Evolutionary conservation across 2,888 invertebrate genomes (phyloP).

Genomic region (Trissoscelio sp.): DNA sequence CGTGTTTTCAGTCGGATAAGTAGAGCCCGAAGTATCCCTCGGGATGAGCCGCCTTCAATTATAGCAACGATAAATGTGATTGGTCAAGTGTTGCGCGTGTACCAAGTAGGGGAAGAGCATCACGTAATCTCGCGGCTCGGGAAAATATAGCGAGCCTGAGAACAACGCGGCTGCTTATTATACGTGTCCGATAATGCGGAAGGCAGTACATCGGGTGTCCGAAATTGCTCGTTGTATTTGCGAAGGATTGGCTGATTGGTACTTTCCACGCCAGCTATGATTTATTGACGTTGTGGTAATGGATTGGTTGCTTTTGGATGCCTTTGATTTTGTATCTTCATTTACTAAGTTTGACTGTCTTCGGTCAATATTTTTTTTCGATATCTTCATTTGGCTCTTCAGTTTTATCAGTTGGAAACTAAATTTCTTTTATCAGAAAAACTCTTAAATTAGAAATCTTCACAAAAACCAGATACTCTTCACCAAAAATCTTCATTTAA

Average conservation of each 20-base stretch:
- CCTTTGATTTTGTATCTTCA: too few species aligned
- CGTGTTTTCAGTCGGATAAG: conserved; percentile 25
- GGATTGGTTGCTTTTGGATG: neutral
- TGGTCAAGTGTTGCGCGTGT: conserved; percentile 35
- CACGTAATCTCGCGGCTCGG: conserved; percentile 50
- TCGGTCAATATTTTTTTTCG: too few species aligned
- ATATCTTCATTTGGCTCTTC: too few species aligned
- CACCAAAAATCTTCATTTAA: too few species aligned
- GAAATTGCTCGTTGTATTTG: conserved; percentile 4
- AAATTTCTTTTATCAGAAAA: too few species aligned
- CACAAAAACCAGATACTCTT: too few species aligned
- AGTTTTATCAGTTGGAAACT: too few species aligned
- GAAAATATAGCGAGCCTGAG: conserved; percentile 56
- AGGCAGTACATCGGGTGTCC: conserved; percentile 19
- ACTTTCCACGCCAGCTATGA: neutral
- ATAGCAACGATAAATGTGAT: conserved; percentile 51
- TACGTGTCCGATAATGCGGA: conserved; percentile 50
- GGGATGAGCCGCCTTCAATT: conserved; percentile 56
- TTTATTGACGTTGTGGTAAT: conserved; percentile 1
- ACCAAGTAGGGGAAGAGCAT: neutral
- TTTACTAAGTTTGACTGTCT: too few species aligned
- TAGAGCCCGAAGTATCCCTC: conserved; percentile 18
- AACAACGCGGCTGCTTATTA: conserved; percentile 48
- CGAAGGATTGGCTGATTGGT: conserved; percentile 7
- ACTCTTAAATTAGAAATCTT: too few species aligned